phyloP scores from a whole-genome alignment of 1,140 invertebrate species.

The Mya arenaria region DNA sequence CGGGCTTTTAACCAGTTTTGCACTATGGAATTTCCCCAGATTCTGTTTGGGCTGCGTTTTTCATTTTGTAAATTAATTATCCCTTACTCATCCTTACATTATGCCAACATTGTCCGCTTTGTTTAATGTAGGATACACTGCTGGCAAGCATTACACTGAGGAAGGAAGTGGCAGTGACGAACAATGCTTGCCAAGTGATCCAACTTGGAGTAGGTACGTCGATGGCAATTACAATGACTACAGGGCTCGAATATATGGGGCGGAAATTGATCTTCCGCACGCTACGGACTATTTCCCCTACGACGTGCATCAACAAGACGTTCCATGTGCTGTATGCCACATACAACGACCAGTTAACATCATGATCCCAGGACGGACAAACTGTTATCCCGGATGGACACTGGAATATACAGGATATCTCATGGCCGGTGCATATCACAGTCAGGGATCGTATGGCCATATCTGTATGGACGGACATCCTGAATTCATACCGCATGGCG shows the following conservation, averaged over 20 bases:
- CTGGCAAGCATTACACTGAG: neutral
- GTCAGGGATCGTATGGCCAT: conserved; percentile 16
- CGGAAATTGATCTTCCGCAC: conserved; percentile 37
- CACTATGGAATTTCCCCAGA: too few relatives aligned
- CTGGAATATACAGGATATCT: conserved; percentile 59
- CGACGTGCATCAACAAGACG: conserved; percentile 30
- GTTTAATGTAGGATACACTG: conserved; percentile 12
- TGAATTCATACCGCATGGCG: conserved; percentile 29
- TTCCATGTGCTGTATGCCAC: conserved; percentile 55
- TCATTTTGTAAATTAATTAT: too few relatives aligned
- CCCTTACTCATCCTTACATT: neutral
- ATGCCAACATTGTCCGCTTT: too few relatives aligned
- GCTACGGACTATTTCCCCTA: neutral
- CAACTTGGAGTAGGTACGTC: conserved; percentile 9
- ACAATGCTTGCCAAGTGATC: conserved; percentile 14
- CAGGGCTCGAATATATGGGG: conserved; percentile 29
- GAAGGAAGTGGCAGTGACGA: neutral
- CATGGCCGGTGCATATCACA: conserved; percentile 39
- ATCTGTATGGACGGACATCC: conserved; percentile 58
- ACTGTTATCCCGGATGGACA: conserved; percentile 55
- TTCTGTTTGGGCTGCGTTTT: too few relatives aligned
- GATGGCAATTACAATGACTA: neutral
- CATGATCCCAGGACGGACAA: conserved; percentile 53
- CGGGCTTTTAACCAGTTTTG: neutral
- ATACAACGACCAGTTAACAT: conserved; percentile 19